Conservation (phyloP, 2,888 invertebrate genomes). For the Chrysopilus asiliformis region DNA sequence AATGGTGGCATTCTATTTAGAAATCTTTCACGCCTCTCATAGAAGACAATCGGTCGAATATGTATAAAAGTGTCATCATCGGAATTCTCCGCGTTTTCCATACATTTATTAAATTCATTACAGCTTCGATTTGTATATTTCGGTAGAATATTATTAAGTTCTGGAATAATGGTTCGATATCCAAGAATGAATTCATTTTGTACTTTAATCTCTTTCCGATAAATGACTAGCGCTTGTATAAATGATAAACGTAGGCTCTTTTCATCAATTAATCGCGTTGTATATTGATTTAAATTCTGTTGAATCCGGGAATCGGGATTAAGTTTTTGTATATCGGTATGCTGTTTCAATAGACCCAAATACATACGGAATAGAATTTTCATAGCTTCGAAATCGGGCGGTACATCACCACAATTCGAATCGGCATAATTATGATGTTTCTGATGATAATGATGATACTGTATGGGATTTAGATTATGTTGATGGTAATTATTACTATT, state of each 20-base stretch:
- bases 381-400: conserved; percentile 37
- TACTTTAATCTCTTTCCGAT: conserved; percentile 9
- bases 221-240: conserved; percentile 8
- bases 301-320: not conserved
- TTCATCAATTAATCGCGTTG: conserved; percentile 2
- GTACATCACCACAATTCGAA: conserved; percentile 17
- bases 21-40: conserved; percentile 10
- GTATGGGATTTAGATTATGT: not conserved
- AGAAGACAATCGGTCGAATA: conserved; percentile 11
- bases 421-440: no score
- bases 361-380: conserved; percentile 49
- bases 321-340: not conserved
- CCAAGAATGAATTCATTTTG: no score
- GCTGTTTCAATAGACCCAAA: conserved; percentile 38
- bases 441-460: not conserved
- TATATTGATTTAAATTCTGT: no score
- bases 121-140: not conserved
- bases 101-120: not conserved
- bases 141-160: conserved; percentile 5
- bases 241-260: conserved; percentile 10
- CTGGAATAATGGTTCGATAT: conserved; percentile 5
- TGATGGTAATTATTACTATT: conserved; percentile 1
- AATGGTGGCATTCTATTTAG: conserved; percentile 12
- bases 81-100: not conserved
- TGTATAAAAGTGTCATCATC: conserved; percentile 6